Base-by-base conservation (phyloP, 2,113 vertebrate species). In the Oxygymnocypris stewartii region DNA sequence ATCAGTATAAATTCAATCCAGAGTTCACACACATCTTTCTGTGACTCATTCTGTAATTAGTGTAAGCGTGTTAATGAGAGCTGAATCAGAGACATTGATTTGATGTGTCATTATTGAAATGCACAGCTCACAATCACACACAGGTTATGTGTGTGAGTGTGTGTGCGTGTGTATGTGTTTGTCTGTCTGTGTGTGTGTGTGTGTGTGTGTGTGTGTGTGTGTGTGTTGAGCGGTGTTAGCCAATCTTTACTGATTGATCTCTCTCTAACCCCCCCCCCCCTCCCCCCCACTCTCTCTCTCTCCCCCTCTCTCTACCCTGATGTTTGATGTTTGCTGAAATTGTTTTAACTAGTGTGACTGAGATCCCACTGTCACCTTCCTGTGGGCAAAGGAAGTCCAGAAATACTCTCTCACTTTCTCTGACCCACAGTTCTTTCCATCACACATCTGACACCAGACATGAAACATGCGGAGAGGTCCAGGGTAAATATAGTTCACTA, bases 281-380 rank as follows among this genome's bases (percentile, higher is more conserved):
- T 31, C 47, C 75, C 49, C 13, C 23, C 28, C 28, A n/a, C 28
- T 31, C 1, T 31, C 28, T 25, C 49, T 35, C 63, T 67, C 5
- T 75, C 12, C 28, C 74, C 14, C 14, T 31, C 28, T 31, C 28
- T 31, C 28, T 31, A 31, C 28, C 28, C 37, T 67, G 40, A 63
- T 86, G 86, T 87, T 83, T 67, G 40, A 63, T 86, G 86, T 87
- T 83, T 77, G 25, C 59, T 51, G 77, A 88, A 87, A 90, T 87
- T 74, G 86, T 88, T 88, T 88, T 90, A 90, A 87, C 84, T 73
- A 49, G 82, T 83, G 51, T 88, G 84, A 82, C 74, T 82, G 73
- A 76, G 80, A 49, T 59, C 54, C 67, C 65, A 47, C 74, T 85
- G 63, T 86, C 87, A 85, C 87, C 89, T 88, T 89, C 87, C 88